These are phyloP conservation scores for Chrysemys picta DNA, from an alignment of 2,113 vertebrate species.

Conservation along the genomic window DNA sequence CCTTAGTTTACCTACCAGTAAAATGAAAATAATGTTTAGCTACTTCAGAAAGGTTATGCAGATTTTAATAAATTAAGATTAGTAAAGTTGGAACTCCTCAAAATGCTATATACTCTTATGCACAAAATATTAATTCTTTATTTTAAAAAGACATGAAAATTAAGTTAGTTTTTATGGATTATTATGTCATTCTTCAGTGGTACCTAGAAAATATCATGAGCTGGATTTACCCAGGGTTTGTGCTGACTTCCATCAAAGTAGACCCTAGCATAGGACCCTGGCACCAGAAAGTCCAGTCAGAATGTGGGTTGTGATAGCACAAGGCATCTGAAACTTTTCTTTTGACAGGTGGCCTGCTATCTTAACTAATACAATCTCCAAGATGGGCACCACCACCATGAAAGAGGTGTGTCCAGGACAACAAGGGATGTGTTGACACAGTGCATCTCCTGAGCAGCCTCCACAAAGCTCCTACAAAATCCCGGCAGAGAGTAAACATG, in stretches of 20 bases:
- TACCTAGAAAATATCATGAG: neutral
- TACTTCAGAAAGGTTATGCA: neutral
- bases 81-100: neutral
- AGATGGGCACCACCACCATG: neutral
- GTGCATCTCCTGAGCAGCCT: neutral
- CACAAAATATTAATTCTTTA: neutral
- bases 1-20: neutral
- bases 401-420: neutral
- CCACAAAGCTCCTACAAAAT: neutral
- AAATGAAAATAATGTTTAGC: neutral
- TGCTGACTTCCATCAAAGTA: neutral
- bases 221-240: neutral
- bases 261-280: neutral
- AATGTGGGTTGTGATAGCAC: neutral
- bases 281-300: neutral
- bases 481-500: neutral
- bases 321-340: neutral
- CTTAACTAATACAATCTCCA: neutral
- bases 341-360: neutral
- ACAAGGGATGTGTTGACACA: neutral
- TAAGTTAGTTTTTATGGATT: neutral
- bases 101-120: neutral
- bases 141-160: neutral
- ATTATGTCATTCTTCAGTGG: neutral
- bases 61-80: neutral